phyloP scores from a whole-genome alignment of 2,113 vertebrate species.

The Atrichornis clamosus region DNA sequence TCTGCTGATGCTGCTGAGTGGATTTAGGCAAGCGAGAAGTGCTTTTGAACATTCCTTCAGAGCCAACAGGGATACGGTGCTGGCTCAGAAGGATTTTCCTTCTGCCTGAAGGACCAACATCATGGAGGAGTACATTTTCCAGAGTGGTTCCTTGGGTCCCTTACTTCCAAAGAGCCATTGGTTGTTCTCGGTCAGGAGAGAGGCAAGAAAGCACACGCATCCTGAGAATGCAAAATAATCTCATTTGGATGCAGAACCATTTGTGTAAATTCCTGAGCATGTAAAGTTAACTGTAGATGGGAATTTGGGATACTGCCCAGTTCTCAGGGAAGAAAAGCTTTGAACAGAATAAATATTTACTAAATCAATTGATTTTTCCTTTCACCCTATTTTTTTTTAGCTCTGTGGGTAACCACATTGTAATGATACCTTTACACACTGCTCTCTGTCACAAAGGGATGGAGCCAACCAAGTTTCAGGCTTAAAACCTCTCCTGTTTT shows the following conservation, averaged over 20 bases:
- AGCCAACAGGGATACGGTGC: not conserved
- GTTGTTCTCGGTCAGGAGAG: not conserved
- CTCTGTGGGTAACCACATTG: not conserved
- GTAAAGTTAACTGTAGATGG: not conserved
- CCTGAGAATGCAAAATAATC: constrained; percentile 1
- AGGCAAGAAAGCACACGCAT: not conserved
- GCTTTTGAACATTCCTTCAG: not conserved
- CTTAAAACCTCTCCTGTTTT: not conserved
- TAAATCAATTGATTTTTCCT: constrained; percentile 15
- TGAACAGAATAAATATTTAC: constrained; percentile 58
- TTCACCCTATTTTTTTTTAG: constrained; percentile 12
- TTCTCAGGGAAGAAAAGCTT: constrained; percentile 24
- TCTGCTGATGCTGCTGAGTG: not conserved
- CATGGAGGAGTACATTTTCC: not conserved
- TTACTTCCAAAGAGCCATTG: not conserved
- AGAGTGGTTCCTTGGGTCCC: not conserved
- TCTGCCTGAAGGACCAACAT: not conserved
- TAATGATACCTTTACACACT: not conserved
- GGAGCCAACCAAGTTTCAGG: not conserved
- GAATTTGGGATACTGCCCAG: constrained; percentile 14
- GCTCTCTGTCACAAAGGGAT: not conserved
- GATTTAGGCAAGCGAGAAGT: not conserved
- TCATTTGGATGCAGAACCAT: constrained; percentile 41
- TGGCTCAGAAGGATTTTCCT: not conserved
- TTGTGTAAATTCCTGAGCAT: constrained; percentile 9